phyloP scores from a whole-genome alignment of 2,888 invertebrate genomes.

The Stomorhina lunata region DNA sequence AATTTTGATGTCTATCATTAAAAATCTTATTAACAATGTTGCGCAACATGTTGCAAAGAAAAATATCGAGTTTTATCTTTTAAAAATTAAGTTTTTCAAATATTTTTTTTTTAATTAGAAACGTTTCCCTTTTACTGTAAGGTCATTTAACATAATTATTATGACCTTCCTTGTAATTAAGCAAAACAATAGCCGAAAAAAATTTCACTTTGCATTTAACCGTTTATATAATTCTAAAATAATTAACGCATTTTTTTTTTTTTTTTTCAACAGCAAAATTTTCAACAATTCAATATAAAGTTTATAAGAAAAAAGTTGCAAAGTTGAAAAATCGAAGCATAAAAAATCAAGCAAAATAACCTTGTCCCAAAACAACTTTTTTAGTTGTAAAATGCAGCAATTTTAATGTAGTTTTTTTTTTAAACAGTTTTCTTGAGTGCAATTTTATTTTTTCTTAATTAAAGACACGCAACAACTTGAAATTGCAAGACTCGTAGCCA shows the following conservation, averaged over 20 bases:
- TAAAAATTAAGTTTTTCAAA: neutral
- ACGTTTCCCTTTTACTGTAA: neutral
- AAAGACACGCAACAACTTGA: conserved; percentile 71
- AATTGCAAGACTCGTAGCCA: too few species aligned
- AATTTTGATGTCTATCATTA: too few species aligned
- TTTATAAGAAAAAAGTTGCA: conserved; percentile 57
- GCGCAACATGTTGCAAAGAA: neutral
- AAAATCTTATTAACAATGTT: too few species aligned
- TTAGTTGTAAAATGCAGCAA: conserved; percentile 40
- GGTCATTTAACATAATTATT: conserved; percentile 21
- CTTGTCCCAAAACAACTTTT: conserved; percentile 74
- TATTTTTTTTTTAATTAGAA: neutral
- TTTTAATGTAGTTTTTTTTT: conserved; percentile 51
- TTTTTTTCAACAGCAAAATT: conserved; percentile 22
- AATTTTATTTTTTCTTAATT: conserved; percentile 69
- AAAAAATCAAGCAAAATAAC: conserved; percentile 66
- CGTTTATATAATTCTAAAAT: conserved; percentile 46
- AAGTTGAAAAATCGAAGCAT: conserved; percentile 35
- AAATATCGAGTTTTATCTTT: neutral
- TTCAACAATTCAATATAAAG: conserved; percentile 13
- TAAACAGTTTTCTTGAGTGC: conserved; percentile 50
- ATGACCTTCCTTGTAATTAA: conserved; percentile 33
- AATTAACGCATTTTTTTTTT: conserved; percentile 64
- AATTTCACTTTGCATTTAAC: conserved; percentile 40
- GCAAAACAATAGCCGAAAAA: neutral